A percentile compares a stretch with the other conserved stretches of the same genome.
These are phyloP conservation scores for Asarcornis scutulata DNA, from an alignment of 2,113 vertebrate species.

Conservation along the genomic window DNA sequence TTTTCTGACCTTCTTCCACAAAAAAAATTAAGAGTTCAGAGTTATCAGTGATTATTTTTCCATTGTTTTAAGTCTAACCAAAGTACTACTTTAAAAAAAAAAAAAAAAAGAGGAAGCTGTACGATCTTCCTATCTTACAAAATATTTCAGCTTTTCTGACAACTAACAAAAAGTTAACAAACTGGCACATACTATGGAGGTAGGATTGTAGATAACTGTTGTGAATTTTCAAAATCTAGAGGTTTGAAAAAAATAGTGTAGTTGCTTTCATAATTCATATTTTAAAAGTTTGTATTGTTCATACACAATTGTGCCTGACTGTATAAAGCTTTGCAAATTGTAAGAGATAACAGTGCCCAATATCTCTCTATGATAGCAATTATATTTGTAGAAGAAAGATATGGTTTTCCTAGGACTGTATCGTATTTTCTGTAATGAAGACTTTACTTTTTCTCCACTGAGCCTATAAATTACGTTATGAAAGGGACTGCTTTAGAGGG, in stretches of 20 bases:
- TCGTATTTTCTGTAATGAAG: neutral
- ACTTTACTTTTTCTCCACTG: neutral
- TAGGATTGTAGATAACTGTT: neutral
- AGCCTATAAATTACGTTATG: neutral
- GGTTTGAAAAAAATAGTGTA: neutral
- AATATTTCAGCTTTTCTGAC: neutral
- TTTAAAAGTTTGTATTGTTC: neutral
- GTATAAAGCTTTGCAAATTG: neutral
- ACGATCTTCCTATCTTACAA: neutral
- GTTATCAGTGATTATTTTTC: neutral
- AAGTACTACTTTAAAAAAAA: neutral
- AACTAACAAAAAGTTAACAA: neutral
- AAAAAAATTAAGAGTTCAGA: neutral
- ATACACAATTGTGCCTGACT: neutral
- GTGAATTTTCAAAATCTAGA: neutral
- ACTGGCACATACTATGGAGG: neutral
- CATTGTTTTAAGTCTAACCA: neutral
- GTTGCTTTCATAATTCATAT: neutral
- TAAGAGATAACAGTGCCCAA: neutral
- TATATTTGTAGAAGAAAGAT: neutral
- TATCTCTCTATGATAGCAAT: neutral
- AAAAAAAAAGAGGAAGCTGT: neutral
- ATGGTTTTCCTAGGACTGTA: neutral
- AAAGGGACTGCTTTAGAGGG: neutral
- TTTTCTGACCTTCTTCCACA: neutral